A percentile compares a stretch with the other conserved stretches of the same genome.
These are phyloP conservation scores for Grapholita molesta DNA, from an alignment of 1,140 invertebrate species.

Conservation along the genomic window DNA sequence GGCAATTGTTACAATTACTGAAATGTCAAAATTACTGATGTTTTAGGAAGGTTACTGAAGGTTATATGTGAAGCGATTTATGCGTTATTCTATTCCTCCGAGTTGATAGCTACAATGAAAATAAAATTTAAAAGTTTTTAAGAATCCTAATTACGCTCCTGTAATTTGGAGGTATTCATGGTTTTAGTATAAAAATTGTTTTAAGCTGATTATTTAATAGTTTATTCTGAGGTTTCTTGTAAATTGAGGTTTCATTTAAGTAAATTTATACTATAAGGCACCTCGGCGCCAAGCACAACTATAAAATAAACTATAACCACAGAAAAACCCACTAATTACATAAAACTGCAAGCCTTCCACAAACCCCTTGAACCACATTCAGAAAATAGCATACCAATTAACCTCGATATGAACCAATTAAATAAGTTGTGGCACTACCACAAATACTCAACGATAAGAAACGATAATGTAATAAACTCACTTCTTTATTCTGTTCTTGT, in stretches of 20 bases:
- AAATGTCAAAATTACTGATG: too few relatives aligned
- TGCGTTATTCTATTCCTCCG: too few relatives aligned
- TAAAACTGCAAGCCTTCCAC: neutral
- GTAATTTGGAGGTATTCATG: too few relatives aligned
- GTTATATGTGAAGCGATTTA: too few relatives aligned
- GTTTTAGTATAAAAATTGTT: too few relatives aligned
- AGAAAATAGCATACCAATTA: slow-evolving; percentile 11
- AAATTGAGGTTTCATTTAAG: neutral
- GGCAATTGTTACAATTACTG: too few relatives aligned
- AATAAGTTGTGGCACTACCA: neutral
- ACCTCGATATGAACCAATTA: neutral
- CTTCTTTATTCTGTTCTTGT: slow-evolving; percentile 59
- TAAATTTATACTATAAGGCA: neutral
- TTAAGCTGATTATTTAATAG: too few relatives aligned
- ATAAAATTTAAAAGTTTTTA: too few relatives aligned
- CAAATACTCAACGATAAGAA: neutral
- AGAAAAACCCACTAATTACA: neutral
- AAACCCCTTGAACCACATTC: slow-evolving; percentile 2
- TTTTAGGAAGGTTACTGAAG: too few relatives aligned
- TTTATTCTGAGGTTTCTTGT: too few relatives aligned
- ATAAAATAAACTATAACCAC: neutral
- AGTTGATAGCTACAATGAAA: too few relatives aligned
- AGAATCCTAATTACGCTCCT: too few relatives aligned
- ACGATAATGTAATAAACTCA: slow-evolving; percentile 37
- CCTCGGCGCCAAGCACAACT: neutral